These are phyloP conservation scores for Lasaia peninsularis DNA, from an alignment of 1,140 invertebrate species.

Conservation along the genomic window DNA sequence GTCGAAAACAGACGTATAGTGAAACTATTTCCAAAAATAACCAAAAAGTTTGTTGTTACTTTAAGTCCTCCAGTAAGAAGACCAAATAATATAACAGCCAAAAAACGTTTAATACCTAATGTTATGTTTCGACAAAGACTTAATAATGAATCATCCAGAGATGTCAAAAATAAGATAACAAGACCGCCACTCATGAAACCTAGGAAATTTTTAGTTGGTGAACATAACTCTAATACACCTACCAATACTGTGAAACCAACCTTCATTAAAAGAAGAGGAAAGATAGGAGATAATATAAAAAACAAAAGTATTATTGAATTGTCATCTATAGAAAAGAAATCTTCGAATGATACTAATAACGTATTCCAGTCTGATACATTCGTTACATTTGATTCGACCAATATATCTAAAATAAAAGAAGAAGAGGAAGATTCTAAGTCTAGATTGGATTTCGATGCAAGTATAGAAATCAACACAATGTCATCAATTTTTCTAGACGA, in stretches of 20 bases:
- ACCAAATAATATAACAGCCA: neutral
- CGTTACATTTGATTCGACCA: neutral
- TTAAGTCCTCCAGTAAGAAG: neutral
- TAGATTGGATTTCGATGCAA: conserved; percentile 4
- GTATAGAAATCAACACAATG: conserved; percentile 13
- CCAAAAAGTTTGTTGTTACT: conserved; percentile 1
- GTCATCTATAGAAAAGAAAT: neutral
- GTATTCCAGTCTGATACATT: neutral
- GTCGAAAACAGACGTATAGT: neutral
- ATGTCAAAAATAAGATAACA: neutral
- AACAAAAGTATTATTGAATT: neutral
- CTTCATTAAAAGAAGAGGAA: neutral
- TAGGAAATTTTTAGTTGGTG: conserved; percentile 14
- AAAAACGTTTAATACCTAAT: neutral
- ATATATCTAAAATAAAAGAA: neutral
- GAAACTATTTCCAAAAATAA: conserved; percentile 1
- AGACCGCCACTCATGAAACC: conserved; percentile 19
- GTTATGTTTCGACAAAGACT: neutral
- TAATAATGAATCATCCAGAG: neutral
- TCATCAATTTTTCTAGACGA: conserved; percentile 6
- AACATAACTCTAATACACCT: neutral
- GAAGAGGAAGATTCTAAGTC: neutral
- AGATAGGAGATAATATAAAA: neutral
- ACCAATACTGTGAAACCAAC: neutral
- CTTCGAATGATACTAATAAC: neutral